Evolutionary conservation across 1,140 invertebrate species (phyloP), one percentile per base, ranked within the genome.

Genomic region (Drosophila orena): DNA sequence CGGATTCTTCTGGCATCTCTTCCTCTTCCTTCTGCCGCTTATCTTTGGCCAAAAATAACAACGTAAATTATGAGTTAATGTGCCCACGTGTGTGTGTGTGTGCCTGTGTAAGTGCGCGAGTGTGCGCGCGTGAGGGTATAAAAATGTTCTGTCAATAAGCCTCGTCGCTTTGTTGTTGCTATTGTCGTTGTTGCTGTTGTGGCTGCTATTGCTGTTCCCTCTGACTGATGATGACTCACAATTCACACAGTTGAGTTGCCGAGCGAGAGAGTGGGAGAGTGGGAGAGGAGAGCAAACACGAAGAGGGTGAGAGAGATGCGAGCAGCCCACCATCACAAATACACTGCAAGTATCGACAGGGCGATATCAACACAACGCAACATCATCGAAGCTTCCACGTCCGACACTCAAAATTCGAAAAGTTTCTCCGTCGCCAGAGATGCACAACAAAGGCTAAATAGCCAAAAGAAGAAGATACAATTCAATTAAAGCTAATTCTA

Each of bases 11-110:
- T 70, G 44, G 58, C 4, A 20, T 58, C 38, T 61, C 37, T 62
- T 53, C 35, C 27, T 62, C 52, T 64, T 59, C 22, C 53, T 72
- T 46, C 66, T 47, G 58, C 15, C 61, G 73, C 73, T 89, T 88
- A 88, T 88, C 83, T 88, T 58, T 72, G 52, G 66, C 79, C 79
- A 72, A 88, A 86, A 88, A 88, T 83, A 88, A 89, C 84, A 89
- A 77, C 83, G 83, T 88, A 88, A 88, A 88, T 88, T 88, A 89
- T 88, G 83, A 88, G 83, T 86, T 88, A 88, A 86, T 88, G 71
- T 74, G 69, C 53, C 43, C 62, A 75, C 55, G 60, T 57, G 50
- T 38, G 38, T 70, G 50, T 77, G 53, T 50, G 15, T 70, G 66
- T 37, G 49, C n/a, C 35, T 37, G 35, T 38, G 43, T 1, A 6